These are phyloP conservation scores for Myripristis jacobus DNA, from an alignment of 2,797 vertebrate genomes.

Conservation along the genomic window DNA sequence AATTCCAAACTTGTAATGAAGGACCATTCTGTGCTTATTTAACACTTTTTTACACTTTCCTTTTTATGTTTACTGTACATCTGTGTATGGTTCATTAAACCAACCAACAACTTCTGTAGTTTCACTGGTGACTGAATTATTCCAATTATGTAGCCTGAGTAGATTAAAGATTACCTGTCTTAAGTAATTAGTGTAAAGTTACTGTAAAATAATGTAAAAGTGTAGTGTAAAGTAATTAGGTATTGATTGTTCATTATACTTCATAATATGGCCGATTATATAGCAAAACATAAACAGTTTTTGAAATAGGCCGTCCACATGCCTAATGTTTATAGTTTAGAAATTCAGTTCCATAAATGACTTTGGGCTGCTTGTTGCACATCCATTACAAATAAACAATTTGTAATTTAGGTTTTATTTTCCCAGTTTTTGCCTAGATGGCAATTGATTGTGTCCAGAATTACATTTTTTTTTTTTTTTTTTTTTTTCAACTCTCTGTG, in stretches of 20 bases:
- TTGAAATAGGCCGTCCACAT: background rate
- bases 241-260: conserved; percentile 4
- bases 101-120: background rate
- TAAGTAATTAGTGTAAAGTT: too few relatives aligned
- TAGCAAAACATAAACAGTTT: background rate
- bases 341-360: background rate
- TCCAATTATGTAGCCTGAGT: background rate
- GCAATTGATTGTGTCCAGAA: too few relatives aligned
- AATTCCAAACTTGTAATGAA: too few relatives aligned
- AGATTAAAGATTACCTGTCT: background rate
- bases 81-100: background rate
- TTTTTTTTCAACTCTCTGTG: too few relatives aligned
- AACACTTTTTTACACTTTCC: too few relatives aligned
- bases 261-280: background rate
- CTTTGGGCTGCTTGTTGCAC: background rate
- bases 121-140: background rate
- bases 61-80: background rate
- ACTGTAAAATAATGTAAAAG: too few relatives aligned
- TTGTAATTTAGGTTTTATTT: too few relatives aligned
- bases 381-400: too few relatives aligned
- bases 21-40: too few relatives aligned
- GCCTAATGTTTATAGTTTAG: conserved; percentile 9
- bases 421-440: too few relatives aligned
- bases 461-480: too few relatives aligned
- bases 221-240: conserved; percentile 13